Evolutionary conservation across 2,797 vertebrate species (phyloP).

Genomic region (Enteromius unitaeniatus): DNA sequence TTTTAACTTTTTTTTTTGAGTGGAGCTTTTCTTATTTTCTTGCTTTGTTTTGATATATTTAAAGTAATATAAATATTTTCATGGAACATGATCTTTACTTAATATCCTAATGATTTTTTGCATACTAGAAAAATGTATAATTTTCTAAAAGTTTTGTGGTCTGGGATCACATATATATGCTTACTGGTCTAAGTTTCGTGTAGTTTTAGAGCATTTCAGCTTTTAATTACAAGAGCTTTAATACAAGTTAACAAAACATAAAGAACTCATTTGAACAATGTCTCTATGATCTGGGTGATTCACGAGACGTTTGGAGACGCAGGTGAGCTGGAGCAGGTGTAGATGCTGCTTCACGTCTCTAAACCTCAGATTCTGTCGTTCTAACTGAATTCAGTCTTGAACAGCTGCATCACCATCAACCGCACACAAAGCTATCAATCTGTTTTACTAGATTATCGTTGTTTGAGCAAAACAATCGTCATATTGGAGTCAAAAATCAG

Average conservation of each 20-base stretch:
- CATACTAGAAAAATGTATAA: no score
- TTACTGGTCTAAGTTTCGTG: background rate
- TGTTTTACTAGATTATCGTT: background rate
- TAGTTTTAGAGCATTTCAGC: background rate
- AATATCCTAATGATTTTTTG: no score
- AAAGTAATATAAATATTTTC: no score
- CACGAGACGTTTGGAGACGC: background rate
- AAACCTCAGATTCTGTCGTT: constrained; percentile 77
- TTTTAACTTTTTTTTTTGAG: background rate
- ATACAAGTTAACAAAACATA: background rate
- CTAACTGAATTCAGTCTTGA: constrained; percentile 72
- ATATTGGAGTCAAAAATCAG: background rate
- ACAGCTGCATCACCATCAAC: constrained; percentile 16
- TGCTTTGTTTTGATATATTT: no score
- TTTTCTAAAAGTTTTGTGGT: no score
- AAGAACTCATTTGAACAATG: background rate
- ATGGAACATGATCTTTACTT: no score
- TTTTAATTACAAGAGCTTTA: background rate
- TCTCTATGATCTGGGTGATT: background rate
- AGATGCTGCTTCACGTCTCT: constrained; percentile 30
- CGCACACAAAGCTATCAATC: constrained; percentile 13
- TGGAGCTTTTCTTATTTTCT: background rate
- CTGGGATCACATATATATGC: no score
- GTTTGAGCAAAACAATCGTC: background rate
- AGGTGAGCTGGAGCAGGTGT: constrained; percentile 66